A percentile compares a stretch with the other conserved stretches of the same genome.
Conservation (phyloP, 2,797 vertebrate species). For the Lerista edwardsae region DNA sequence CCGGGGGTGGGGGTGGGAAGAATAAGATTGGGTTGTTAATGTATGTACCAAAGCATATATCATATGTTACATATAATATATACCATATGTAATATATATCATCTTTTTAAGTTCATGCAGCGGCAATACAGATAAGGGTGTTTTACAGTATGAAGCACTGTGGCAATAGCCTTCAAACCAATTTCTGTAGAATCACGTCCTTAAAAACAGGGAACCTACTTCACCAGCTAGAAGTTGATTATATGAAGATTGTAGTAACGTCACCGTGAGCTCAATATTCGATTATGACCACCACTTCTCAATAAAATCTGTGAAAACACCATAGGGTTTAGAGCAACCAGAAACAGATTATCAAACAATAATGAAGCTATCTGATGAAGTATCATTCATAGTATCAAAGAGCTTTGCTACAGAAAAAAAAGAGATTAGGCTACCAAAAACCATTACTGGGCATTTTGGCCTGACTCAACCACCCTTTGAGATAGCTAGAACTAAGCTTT, state of each 20-base stretch:
- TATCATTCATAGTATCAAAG: conserved; percentile 42
- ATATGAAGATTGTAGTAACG: background rate
- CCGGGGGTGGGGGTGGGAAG: too few relatives aligned
- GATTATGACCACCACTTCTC: conserved; percentile 1
- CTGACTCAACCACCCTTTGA: conserved; percentile 18
- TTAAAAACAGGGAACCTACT: background rate
- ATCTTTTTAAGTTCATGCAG: background rate
- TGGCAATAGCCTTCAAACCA: background rate
- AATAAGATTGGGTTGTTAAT: too few relatives aligned
- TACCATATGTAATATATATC: background rate
- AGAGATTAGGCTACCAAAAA: conserved; percentile 50
- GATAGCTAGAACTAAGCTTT: conserved; percentile 1
- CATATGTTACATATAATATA: too few relatives aligned
- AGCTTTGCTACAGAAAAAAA: conserved; percentile 50
- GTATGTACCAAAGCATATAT: too few relatives aligned
- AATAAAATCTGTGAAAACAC: background rate
- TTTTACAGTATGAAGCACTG: background rate
- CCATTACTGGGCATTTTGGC: conserved; percentile 17
- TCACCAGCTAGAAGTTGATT: background rate
- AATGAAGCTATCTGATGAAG: conserved; percentile 46
- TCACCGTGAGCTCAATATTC: background rate
- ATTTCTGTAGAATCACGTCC: background rate
- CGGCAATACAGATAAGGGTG: background rate
- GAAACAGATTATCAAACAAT: conserved; percentile 26
- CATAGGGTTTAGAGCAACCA: background rate